A percentile compares a stretch with the other conserved stretches of the same genome.
These are phyloP conservation scores for Microplitis deprimator DNA, from an alignment of 2,888 invertebrate genomes.

Conservation along the genomic window DNA sequence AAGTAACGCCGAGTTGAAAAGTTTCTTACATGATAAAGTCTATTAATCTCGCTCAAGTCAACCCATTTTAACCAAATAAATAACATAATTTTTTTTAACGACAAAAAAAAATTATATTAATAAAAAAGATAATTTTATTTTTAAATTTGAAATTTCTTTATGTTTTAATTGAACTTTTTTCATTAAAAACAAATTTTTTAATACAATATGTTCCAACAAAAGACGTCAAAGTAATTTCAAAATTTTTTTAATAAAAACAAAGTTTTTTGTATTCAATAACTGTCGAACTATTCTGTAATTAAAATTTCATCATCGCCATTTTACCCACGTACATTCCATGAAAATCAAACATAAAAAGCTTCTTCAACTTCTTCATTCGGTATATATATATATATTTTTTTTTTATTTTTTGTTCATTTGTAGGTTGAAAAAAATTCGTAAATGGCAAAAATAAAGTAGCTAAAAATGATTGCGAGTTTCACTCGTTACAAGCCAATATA, in stretches of 20 bases:
- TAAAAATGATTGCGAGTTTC: conserved; percentile 26
- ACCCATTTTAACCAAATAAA: not conserved
- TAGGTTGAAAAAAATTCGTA: conserved; percentile 2
- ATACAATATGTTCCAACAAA: too few relatives aligned
- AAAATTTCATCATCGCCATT: not conserved
- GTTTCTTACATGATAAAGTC: not conserved
- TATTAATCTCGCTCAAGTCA: not conserved
- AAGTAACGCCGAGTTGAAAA: not conserved
- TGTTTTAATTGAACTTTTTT: too few relatives aligned
- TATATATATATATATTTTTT: not conserved
- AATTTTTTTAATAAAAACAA: not conserved
- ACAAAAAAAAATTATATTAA: not conserved
- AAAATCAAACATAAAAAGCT: not conserved
- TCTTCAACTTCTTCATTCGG: not conserved
- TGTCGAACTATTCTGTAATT: not conserved
- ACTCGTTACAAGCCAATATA: conserved; percentile 32
- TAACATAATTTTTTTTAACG: not conserved
- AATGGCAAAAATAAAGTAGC: conserved; percentile 1
- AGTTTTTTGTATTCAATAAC: not conserved
- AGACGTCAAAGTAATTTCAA: not conserved
- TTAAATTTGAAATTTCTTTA: too few relatives aligned
- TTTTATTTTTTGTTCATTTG: not conserved
- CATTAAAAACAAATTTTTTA: too few relatives aligned
- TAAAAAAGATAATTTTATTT: not conserved
- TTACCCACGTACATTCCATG: not conserved